phyloP scores from a whole-genome alignment of 2,888 invertebrate species.

The Clusia tigrina region DNA sequence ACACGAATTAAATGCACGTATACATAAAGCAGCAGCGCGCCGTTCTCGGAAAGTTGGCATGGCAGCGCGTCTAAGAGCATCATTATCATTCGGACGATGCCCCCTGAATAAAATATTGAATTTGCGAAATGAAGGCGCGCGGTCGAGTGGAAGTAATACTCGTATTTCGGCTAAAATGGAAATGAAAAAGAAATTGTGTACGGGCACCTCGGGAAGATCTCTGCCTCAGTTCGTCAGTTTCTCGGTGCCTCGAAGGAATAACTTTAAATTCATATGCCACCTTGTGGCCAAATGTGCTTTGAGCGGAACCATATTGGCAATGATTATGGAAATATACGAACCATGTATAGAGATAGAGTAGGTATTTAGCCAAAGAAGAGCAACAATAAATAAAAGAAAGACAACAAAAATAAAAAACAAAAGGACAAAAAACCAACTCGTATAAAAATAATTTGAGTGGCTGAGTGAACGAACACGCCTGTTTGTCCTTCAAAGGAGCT shows the following conservation, averaged over 20 bases:
- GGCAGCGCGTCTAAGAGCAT: slow-evolving; percentile 21
- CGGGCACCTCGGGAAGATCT: too few relatives aligned
- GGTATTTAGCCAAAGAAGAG: not conserved
- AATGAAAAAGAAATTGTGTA: too few relatives aligned
- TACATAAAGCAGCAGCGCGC: slow-evolving; percentile 13
- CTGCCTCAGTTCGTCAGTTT: too few relatives aligned
- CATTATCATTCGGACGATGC: slow-evolving; percentile 39
- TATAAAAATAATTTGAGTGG: too few relatives aligned
- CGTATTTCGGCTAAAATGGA: too few relatives aligned
- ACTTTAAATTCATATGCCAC: too few relatives aligned
- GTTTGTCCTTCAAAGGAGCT: too few relatives aligned
- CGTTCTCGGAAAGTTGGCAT: slow-evolving; percentile 24
- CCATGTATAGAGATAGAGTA: not conserved
- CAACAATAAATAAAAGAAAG: not conserved
- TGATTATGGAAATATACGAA: too few relatives aligned
- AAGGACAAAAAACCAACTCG: not conserved
- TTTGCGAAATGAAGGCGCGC: slow-evolving; percentile 10
- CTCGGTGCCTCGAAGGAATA: too few relatives aligned
- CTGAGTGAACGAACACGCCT: too few relatives aligned
- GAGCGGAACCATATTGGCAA: too few relatives aligned
- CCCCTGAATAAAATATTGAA: slow-evolving; percentile 42
- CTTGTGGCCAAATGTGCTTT: too few relatives aligned
- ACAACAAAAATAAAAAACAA: not conserved
- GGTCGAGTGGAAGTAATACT: slow-evolving; percentile 12
- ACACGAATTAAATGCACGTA: slow-evolving; percentile 23